Evolutionary conservation across 2,113 vertebrate genomes (phyloP), one percentile per base, ranked within the genome.

Genomic region (Panthera uncia): DNA sequence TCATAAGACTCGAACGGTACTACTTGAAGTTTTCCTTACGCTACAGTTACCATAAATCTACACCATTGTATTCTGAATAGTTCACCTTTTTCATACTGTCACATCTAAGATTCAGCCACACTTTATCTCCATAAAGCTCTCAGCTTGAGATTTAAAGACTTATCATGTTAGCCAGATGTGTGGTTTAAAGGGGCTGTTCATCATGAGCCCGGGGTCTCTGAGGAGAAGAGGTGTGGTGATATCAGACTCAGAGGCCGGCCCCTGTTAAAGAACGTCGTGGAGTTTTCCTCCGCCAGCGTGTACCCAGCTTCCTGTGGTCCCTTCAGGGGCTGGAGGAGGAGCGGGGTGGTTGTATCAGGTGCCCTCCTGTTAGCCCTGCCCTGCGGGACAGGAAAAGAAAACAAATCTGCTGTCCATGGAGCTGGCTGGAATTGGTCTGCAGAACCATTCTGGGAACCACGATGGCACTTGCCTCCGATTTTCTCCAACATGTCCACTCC

Each of bases 21-120:
- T 71, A 79, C 87, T 98, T 98, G 93, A 97, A 98, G 98, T 98
- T 98, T 98, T 98, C 91, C 97, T 98, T 98, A 97, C 96, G 84
- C 98, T 98, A 98, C 82, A 89, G 82, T 97, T 98, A 45, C 96
- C 95, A 71, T 97, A 98, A 98, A 98, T 98, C 97, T 96, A 55
- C 69, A 91, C 89, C 65, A 55, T 29, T 96, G 97, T 93, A 90
- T 94, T 98, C 93, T 97, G 97, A 98, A 97, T 96, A 73, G 83
- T 84, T 97, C 79, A 91, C 89, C 83, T 97, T 98, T 87, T 97
- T 97, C 97, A 97, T 63, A 94, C 93, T 89, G 98, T 98, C 96
- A 97, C 80, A 96, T 89, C 79, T 66, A 14, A 91, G 87, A 82
- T 86, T 86, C 91, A 91, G 81, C 57, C 79, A 68, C 65, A 89